These are phyloP conservation scores for Vulpes lagopus DNA, from an alignment of 2,113 vertebrate genomes.

Conservation along the genomic window DNA sequence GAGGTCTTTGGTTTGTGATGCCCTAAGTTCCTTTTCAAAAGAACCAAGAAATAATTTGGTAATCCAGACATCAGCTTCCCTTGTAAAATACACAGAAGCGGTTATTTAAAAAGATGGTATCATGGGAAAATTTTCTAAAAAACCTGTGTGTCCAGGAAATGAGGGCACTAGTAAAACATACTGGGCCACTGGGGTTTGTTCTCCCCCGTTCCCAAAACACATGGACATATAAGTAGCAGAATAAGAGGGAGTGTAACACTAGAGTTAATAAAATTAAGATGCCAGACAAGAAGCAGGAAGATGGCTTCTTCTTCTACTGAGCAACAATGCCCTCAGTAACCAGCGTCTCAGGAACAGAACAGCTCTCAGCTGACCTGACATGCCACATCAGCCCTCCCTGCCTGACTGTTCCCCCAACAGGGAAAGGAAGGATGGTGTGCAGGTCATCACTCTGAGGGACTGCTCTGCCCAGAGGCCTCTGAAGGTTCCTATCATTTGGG, in stretches of 20 bases:
- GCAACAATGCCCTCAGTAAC: rapidly evolving
- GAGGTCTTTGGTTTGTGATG: not conserved
- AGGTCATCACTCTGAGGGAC: not conserved
- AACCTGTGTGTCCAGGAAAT: not conserved
- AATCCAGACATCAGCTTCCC: not conserved
- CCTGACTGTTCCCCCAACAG: rapidly evolving
- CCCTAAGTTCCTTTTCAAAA: not conserved
- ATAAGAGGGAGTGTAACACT: not conserved
- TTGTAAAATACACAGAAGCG: not conserved
- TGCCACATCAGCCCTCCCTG: not conserved
- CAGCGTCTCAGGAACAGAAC: not conserved
- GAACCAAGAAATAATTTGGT: not conserved
- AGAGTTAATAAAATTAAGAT: not conserved
- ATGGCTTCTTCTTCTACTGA: not conserved
- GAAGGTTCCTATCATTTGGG: not conserved
- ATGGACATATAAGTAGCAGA: not conserved
- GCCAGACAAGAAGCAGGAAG: not conserved
- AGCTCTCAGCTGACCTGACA: not conserved
- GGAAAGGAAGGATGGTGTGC: not conserved
- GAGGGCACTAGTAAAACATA: not conserved
- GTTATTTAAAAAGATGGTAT: conserved; percentile 1
- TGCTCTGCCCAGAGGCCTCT: not conserved
- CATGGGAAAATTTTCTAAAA: not conserved
- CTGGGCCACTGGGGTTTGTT: not conserved
- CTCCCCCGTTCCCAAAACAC: not conserved